phyloP scores from a whole-genome alignment of 2,888 invertebrate species.

The Diachrysia chrysitis region DNA sequence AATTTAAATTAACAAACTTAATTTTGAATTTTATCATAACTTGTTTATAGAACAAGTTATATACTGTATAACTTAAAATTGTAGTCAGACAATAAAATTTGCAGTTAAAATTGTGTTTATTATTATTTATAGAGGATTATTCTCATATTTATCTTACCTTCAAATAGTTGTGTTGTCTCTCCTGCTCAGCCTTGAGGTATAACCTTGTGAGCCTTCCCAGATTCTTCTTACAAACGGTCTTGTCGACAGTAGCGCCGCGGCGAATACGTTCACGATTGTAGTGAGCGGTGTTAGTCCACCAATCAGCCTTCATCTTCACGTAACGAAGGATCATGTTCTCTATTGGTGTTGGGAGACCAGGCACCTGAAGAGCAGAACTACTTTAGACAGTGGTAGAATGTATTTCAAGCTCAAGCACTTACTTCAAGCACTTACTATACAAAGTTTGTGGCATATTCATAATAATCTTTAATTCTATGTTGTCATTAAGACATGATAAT shows the following conservation, averaged over 20 bases:
- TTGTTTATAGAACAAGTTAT: too few relatives aligned
- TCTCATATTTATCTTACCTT: slow-evolving; percentile 90
- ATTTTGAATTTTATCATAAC: too few relatives aligned
- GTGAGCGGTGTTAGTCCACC: slow-evolving; percentile 99
- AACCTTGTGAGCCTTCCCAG: slow-evolving; percentile 98
- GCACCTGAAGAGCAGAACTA: slow-evolving; percentile 90
- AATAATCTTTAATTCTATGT: too few relatives aligned
- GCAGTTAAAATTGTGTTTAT: too few relatives aligned
- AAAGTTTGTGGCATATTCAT: too few relatives aligned
- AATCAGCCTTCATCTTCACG: slow-evolving; percentile 99
- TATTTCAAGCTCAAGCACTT: too few relatives aligned
- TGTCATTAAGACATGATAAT: too few relatives aligned
- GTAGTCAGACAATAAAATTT: too few relatives aligned
- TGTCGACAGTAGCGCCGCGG: slow-evolving; percentile 99
- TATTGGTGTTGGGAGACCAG: slow-evolving; percentile 99
- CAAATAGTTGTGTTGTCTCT: slow-evolving; percentile 99
- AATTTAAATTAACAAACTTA: too few relatives aligned
- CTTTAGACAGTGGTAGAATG: background rate
- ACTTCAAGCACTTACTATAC: too few relatives aligned
- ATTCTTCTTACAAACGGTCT: slow-evolving; percentile 99
- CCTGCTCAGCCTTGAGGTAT: slow-evolving; percentile 99
- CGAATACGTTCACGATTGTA: slow-evolving; percentile 99
- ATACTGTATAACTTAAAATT: too few relatives aligned
- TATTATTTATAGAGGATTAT: too few relatives aligned
- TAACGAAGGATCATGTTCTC: slow-evolving; percentile 99